These are phyloP conservation scores for Acronicta psi DNA, from an alignment of 2,888 invertebrate genomes.

Conservation along the genomic window DNA sequence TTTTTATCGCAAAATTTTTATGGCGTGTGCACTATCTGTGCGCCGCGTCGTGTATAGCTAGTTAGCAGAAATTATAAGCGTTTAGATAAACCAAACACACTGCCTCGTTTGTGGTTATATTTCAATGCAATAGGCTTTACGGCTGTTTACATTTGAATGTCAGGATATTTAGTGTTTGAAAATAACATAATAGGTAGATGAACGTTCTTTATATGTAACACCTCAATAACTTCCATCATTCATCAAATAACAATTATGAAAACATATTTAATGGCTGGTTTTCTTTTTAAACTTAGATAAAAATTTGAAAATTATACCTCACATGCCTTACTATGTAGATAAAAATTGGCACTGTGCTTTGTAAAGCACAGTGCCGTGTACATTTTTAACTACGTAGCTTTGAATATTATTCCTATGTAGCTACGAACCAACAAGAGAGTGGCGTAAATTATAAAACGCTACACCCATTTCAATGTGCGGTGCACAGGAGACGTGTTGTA, in stretches of 20 bases:
- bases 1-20: constrained; percentile 81
- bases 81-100: constrained; percentile 36
- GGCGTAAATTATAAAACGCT: constrained; percentile 9
- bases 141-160: neutral
- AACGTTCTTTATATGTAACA: no score
- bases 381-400: no score
- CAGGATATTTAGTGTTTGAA: no score
- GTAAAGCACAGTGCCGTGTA: no score
- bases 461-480: constrained; percentile 19
- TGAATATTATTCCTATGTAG: neutral
- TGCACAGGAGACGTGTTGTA: constrained; percentile 52
- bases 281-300: no score
- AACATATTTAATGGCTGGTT: no score
- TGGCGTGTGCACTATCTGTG: constrained; percentile 66
- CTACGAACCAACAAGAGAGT: neutral
- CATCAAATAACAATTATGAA: no score
- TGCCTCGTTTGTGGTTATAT: neutral
- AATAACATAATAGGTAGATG: no score
- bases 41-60: constrained; percentile 62
- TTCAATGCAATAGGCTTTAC: neutral
- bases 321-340: no score
- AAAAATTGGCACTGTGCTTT: no score
- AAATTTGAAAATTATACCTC: no score
- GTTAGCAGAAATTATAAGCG: constrained; percentile 59
- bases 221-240: no score